Evolutionary conservation across 2,113 vertebrate genomes (phyloP), one percentile per base, ranked within the genome.

Genomic region (Rhinichthys klamathensis): DNA sequence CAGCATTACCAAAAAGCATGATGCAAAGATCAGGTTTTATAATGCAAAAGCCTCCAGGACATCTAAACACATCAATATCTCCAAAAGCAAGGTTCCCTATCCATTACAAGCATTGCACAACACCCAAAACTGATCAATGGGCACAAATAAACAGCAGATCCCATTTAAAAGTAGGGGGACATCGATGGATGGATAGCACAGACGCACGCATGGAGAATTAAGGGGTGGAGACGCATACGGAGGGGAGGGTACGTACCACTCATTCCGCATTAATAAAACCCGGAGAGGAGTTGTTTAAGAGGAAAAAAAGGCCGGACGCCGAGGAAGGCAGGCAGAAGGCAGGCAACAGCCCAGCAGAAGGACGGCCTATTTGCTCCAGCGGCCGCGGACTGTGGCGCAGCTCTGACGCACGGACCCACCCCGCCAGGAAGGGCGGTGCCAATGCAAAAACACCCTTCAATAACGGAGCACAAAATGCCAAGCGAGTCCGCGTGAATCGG

Each of bases 231-330:
- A 92, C 92, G 94, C 92, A 87, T 86, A 90, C 88, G 70, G 78
- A 93, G 92, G 92, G 95, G 96, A 96, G 93, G 95, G 95, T 97
- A 98, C 97, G 95, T 97, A 98, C 97, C 97, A 96, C 97, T 99
- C 97, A 99, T 98, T 96, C 96, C 96, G 97, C 96, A 97, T 98
- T 96, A 96, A 97, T 97, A 96, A 95, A 95, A 94, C 92, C 67
- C 93, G 93, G 94, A 94, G 94, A 94, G 95, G 95, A 96, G 94
- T 94, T 94, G 96, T 96, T 96, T 93, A 94, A 94, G 95, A 94
- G 90, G 30, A 30, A 94, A 96, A 88, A 96, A 94, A 96, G 96
- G 96, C 96, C 96, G 96, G 96, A 94, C 96, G 93, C 92, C 92
- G 88, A 91, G 90, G 90, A 93, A 93, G 93, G 93, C 89, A 91